A percentile compares a stretch with the other conserved stretches of the same genome.
These are phyloP conservation scores for Myiozetetes cayanensis DNA, from an alignment of 2,113 vertebrate genomes.

Conservation along the genomic window DNA sequence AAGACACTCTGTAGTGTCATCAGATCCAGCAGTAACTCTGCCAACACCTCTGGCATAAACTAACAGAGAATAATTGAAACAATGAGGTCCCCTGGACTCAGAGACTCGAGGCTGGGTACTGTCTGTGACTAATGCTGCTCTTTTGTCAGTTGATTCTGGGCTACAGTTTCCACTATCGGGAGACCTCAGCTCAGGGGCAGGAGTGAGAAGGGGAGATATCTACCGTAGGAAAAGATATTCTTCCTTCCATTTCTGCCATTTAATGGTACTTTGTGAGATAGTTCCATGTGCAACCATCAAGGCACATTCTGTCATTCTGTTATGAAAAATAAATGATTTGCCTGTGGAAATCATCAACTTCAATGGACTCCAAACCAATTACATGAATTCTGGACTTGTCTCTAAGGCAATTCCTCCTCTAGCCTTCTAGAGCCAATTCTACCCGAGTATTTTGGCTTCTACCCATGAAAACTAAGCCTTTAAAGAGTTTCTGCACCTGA, in stretches of 20 bases:
- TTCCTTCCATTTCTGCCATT: background rate
- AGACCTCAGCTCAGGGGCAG: background rate
- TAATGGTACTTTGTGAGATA: background rate
- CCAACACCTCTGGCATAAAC: background rate
- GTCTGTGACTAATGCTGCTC: background rate
- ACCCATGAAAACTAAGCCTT: background rate
- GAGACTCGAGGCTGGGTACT: rapidly evolving
- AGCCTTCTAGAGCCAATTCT: background rate
- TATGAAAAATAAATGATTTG: background rate
- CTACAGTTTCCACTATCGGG: background rate
- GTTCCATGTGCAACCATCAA: background rate
- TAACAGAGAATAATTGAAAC: background rate
- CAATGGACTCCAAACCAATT: background rate
- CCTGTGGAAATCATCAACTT: background rate
- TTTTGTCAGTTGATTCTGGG: background rate
- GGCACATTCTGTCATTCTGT: background rate
- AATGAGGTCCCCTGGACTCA: background rate
- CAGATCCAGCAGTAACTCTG: background rate
- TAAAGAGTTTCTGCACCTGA: conserved; percentile 3
- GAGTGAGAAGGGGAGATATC: background rate
- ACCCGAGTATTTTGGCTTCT: background rate
- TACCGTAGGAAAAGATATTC: background rate
- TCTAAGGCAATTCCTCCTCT: background rate
- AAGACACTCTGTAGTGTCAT: background rate
- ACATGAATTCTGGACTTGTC: background rate